Base-by-base conservation (phyloP, 2,113 vertebrate genomes). In the Misgurnus mizolepis region DNA sequence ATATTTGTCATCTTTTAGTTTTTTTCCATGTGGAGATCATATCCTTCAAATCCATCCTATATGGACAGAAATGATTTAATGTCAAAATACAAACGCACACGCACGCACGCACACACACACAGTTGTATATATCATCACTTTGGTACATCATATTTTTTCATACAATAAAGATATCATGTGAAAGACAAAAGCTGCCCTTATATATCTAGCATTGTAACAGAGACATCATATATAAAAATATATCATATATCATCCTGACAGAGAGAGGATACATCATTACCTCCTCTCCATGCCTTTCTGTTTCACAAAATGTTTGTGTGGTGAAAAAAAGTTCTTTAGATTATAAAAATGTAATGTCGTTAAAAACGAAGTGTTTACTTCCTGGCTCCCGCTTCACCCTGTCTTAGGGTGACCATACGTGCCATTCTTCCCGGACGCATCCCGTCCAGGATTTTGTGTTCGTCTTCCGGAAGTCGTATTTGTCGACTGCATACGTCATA, bases 1-100 rank as follows among this genome's bases (percentile, higher is more conserved):
- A 50, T 66, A 66, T 77, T 27, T 55, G 62, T 77, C 75, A 77
- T 77, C 17, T 45, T 27, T 75, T 11, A 39, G 71, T 64, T 75
- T 77, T 65, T 66, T 27, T 34, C 66, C 15, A 11, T 62, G 14
- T 22, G 62, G 45, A 50, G 43, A 65, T 55, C 27, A 77, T 62
- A 77, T 65, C 47, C 34, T 65, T 66, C 27, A 34, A 34, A 34
- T 34, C 27, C 27, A 34, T 34, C 27, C 27, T 77, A 77, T 66
- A 45, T 53, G 61, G 62, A 77, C 75, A 66, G 27, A 11, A 41
- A 8, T 77, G 75, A 66, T 77, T 77, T 65, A 50, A 65, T 53
- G 27, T 45, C 62, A 77, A 34, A 64, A 15, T 64, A 27, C 11
- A 7, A 11, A 14, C 56, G 14, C 17, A 6, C 62, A 66, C 74